These are phyloP conservation scores for Nothobranchius kuhntae DNA, from an alignment of 2,113 vertebrate genomes.

Conservation along the genomic window DNA sequence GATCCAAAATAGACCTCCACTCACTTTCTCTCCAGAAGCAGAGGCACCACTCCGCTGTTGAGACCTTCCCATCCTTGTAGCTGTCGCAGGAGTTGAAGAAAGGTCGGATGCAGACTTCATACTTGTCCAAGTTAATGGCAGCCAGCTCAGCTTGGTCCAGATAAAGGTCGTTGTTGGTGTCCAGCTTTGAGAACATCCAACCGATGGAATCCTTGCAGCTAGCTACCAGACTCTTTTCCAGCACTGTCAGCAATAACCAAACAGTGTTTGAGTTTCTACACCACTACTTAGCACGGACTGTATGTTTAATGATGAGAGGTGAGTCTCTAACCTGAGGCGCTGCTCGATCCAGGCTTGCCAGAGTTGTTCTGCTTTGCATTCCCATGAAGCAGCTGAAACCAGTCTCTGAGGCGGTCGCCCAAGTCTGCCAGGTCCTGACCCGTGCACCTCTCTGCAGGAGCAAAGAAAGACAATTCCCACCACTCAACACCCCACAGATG, in stretches of 20 bases:
- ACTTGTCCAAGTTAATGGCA: constrained; percentile 96
- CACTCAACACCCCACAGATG: constrained; percentile 28
- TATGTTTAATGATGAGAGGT: constrained; percentile 10
- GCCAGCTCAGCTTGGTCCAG: constrained; percentile 90
- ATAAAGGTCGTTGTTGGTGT: constrained; percentile 89
- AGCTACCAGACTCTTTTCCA: constrained; percentile 89
- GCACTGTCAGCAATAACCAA: constrained; percentile 71
- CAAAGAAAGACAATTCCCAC: constrained; percentile 17
- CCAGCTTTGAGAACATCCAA: constrained; percentile 97
- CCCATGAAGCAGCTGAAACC: constrained; percentile 97
- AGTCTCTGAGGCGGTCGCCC: constrained; percentile 93
- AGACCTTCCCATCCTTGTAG: constrained; percentile 91
- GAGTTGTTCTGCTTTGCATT: constrained; percentile 93
- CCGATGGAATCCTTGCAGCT: constrained; percentile 97
- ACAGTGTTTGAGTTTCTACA: not conserved
- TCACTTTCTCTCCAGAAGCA: constrained; percentile 99
- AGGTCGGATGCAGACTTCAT: constrained; percentile 94
- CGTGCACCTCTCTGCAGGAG: constrained; percentile 86
- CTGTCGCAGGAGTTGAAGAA: constrained; percentile 99
- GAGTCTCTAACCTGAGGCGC: constrained; percentile 73
- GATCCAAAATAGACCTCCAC: constrained; percentile 53
- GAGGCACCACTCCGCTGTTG: constrained; percentile 95
- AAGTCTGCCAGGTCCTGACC: constrained; percentile 96
- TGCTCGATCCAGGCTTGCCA: constrained; percentile 66
- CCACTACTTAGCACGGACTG: not conserved